Conservation (phyloP, 2,113 vertebrate species). For the Eidolon helvum region DNA sequence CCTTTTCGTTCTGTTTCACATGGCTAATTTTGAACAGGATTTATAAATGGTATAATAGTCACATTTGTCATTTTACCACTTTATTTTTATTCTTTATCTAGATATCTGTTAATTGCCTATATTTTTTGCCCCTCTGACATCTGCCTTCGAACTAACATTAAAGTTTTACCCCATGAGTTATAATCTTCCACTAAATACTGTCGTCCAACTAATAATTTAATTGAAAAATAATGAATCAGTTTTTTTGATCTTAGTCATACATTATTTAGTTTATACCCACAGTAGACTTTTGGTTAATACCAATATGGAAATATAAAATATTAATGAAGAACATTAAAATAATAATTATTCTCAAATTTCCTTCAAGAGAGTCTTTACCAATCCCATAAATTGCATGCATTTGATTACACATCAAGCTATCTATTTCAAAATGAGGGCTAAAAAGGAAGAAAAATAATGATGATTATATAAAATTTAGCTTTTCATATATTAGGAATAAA, state of each 20-base stretch:
- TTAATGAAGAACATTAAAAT: slow-evolving; percentile 29
- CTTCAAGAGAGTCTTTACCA: background rate
- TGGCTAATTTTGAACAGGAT: background rate
- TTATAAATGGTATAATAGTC: background rate
- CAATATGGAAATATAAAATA: slow-evolving; percentile 2
- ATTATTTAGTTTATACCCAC: slow-evolving; percentile 18
- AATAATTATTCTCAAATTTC: slow-evolving; percentile 13
- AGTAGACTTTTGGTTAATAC: slow-evolving; percentile 29
- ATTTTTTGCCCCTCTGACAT: background rate
- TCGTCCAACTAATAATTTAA: slow-evolving; percentile 8
- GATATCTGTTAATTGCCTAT: background rate
- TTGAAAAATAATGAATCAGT: slow-evolving; percentile 13
- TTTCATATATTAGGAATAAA: slow-evolving; percentile 50
- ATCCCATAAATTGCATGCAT: background rate
- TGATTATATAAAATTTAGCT: slow-evolving; percentile 28
- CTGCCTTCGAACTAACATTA: slow-evolving; percentile 29
- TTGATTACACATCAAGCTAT: background rate
- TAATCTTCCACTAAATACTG: background rate
- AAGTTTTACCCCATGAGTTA: slow-evolving; percentile 9
- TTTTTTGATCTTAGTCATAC: slow-evolving; percentile 3
- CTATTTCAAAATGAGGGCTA: slow-evolving; percentile 3
- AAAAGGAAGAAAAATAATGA: background rate
- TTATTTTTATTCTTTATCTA: slow-evolving; percentile 24
- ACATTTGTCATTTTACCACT: background rate
- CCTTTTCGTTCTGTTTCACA: background rate